Percentiles rank a stretch among this genome's conserved stretches.
Conservation (phyloP, 1,140 invertebrate species). For the Lamellibrachia luymesi region DNA sequence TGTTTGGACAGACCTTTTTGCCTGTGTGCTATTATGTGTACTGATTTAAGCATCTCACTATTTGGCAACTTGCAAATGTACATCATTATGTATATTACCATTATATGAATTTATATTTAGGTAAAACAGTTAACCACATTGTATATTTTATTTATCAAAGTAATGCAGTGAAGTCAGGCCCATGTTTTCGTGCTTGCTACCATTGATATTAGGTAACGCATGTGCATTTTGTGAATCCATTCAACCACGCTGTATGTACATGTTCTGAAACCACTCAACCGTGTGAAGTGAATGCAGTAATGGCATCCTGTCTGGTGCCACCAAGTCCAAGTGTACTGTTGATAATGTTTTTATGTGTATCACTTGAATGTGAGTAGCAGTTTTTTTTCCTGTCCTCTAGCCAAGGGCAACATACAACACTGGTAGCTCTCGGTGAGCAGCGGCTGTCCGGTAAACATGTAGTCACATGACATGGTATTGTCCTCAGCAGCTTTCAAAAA, state of each 20-base stretch:
- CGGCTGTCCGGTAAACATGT: background rate
- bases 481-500: background rate
- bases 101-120: background rate
- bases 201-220: background rate
- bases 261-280: background rate
- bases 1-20: background rate
- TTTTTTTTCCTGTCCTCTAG: background rate
- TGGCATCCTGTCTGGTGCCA: background rate
- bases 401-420: background rate
- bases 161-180: background rate
- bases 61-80: background rate
- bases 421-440: background rate
- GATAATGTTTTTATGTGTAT: background rate
- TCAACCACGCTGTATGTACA: background rate
- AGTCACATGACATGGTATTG: background rate
- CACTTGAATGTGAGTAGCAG: background rate
- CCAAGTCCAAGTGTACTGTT: background rate
- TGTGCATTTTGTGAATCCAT: background rate
- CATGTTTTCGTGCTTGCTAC: background rate
- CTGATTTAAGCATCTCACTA: background rate
- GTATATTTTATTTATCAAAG: background rate
- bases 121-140: background rate
- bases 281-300: background rate
- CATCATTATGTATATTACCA: background rate
- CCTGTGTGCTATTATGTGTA: background rate